phyloP scores from a whole-genome alignment of 2,888 invertebrate species.

The Drosophila pseudotalamancana region DNA sequence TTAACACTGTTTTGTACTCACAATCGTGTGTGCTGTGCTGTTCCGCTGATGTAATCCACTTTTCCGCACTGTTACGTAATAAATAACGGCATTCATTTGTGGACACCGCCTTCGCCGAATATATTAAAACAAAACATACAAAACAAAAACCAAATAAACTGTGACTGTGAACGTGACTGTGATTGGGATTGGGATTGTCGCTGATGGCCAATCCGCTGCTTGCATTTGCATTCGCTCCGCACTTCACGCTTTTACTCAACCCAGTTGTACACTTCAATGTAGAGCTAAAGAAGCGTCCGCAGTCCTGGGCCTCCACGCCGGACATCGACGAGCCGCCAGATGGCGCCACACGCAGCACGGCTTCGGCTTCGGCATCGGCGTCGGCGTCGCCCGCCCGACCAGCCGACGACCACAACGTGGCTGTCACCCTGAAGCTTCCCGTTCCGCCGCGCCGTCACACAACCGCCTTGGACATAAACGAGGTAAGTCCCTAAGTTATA shows the following conservation, averaged over 20 bases:
- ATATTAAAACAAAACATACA: neutral
- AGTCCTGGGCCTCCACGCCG: conserved; percentile 93
- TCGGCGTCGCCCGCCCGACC: conserved; percentile 18
- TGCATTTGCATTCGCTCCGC: conserved; percentile 47
- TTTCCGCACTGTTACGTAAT: conserved; percentile 28
- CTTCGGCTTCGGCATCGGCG: conserved; percentile 4
- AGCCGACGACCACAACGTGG: conserved; percentile 86
- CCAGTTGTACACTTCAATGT: conserved; percentile 85
- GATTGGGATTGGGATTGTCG: conserved; percentile 29
- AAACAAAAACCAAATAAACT: conserved; percentile 13
- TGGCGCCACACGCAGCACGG: conserved; percentile 8
- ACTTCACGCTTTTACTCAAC: conserved; percentile 64
- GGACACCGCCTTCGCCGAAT: conserved; percentile 37
- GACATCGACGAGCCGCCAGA: conserved; percentile 87
- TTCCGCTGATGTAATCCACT: conserved; percentile 43
- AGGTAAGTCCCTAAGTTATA: conserved; percentile 54
- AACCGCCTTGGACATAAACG: conserved; percentile 85
- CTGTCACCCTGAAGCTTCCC: conserved; percentile 88
- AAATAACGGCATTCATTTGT: conserved; percentile 44
- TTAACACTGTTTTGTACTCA: conserved; percentile 34
- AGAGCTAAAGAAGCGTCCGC: conserved; percentile 84
- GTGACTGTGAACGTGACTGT: conserved; percentile 40
- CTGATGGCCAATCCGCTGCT: conserved; percentile 36
- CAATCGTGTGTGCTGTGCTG: conserved; percentile 33
- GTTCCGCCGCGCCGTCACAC: conserved; percentile 88